Evolutionary conservation across 2,113 vertebrate species (phyloP).

Genomic region (Chloroceryle aenea): DNA sequence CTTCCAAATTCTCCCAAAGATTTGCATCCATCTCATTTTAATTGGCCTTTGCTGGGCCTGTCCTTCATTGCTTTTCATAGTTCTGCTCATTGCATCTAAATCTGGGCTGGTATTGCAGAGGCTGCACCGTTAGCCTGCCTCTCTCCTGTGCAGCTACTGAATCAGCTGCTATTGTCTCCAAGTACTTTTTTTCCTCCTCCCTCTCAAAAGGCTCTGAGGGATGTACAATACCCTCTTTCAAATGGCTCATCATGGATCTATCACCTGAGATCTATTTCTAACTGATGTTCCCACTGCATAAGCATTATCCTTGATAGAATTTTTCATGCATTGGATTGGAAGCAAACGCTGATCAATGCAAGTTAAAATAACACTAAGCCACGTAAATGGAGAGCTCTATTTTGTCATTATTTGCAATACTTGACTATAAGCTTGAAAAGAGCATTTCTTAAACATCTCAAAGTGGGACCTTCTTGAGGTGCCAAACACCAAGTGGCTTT

Average conservation of each 20-base stretch:
- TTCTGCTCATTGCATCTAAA: background rate
- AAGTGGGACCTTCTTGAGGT: background rate
- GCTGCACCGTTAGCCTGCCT: background rate
- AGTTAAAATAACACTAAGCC: background rate
- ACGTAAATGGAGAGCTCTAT: background rate
- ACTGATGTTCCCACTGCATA: background rate
- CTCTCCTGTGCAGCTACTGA: background rate
- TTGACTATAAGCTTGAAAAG: conserved; percentile 6
- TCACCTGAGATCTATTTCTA: conserved; percentile 31
- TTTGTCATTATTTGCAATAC: conserved; percentile 22
- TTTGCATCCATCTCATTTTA: background rate
- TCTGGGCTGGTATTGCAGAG: background rate
- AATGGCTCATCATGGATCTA: background rate
- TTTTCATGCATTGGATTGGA: background rate
- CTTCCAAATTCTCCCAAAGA: background rate
- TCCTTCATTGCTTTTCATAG: background rate
- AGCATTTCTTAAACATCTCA: background rate
- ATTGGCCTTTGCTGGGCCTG: background rate
- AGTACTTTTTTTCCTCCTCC: background rate
- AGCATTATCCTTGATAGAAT: background rate
- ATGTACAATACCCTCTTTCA: background rate
- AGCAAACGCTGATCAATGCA: background rate
- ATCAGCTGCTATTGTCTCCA: background rate
- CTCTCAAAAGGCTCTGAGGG: background rate
- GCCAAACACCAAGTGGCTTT: background rate